Conservation (phyloP, 2,113 vertebrate species). For the Salvelinus namaycush region DNA sequence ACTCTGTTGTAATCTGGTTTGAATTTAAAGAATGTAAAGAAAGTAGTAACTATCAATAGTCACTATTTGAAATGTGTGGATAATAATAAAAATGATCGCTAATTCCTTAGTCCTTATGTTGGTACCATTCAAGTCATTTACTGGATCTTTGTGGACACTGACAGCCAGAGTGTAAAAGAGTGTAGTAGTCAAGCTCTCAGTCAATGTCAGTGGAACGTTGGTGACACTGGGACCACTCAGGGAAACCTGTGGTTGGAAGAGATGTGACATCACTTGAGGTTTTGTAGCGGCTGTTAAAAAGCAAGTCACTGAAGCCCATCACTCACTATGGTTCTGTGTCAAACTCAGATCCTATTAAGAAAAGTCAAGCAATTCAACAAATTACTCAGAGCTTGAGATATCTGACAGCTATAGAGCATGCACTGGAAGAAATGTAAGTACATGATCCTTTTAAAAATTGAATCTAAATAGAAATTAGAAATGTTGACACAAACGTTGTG, state of each 20-base stretch:
- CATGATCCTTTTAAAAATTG: conserved; percentile 9
- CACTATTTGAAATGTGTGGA: no score
- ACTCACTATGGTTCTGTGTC: conserved; percentile 45
- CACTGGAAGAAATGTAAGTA: conserved; percentile 81
- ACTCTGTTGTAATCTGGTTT: no score
- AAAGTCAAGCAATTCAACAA: neutral
- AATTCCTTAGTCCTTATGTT: no score
- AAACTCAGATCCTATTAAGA: neutral
- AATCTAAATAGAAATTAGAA: neutral
- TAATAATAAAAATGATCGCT: no score
- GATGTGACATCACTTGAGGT: conserved; percentile 64
- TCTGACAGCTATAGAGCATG: conserved; percentile 38
- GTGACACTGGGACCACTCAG: conserved; percentile 5
- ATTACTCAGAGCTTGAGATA: neutral
- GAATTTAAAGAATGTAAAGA: no score
- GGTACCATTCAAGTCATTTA: no score
- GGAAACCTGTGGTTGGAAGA: conserved; percentile 57
- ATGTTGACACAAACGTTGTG: neutral
- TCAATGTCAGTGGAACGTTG: neutral
- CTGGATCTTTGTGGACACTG: neutral
- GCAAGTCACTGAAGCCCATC: conserved; percentile 36
- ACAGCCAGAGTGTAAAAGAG: neutral
- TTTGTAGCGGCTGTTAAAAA: conserved; percentile 64
- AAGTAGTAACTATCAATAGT: no score
- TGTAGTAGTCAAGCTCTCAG: neutral